Base-by-base conservation (phyloP, 2,888 invertebrate genomes). In the Synanthedon myopaeformis region DNA sequence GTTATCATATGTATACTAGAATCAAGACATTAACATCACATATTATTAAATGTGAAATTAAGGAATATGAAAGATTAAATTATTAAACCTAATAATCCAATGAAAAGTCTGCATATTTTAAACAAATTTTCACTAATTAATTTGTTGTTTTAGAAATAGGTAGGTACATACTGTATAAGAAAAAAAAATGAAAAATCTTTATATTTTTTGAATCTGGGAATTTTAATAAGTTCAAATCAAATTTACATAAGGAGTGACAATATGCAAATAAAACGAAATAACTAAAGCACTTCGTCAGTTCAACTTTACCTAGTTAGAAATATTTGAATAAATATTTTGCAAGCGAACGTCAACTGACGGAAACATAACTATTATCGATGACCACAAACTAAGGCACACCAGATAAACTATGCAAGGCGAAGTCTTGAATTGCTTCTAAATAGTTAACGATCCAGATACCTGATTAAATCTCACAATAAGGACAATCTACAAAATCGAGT, bases 401-500 rank as follows among this genome's bases (percentile, higher is more conserved):
- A 59, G 65, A 72, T 71, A 76, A 72, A 69, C 67, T 67, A 70
- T 65, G 73, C 72, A 69, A 66, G 60, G 60, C 69, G 66, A 70
- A 65, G 67, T 67, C 72, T 77, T 67, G 71, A 77, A 81, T 76
- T 74, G 73, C 70, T 69, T 71, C 72, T 70, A 72, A 74, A 72
- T 68, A 74, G 70, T 74, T 72, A 69, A 71, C 67, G 67, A 76
- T 76, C 72, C 63, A 66, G 67, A 35, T 35, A 71, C 67, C 64
- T 59, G 70, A 76, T 74, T 68, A 59, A 65, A 74, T 74, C 71
- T 61, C 64, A 64, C 63, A 62, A 67, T 64, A 67, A 65, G 68
- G 74, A 74, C 76, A 72, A 60, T 56, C 56, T 70, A 61, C 64
- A 55, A 58, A 64, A 71, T 70, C 69, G 56, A 68, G 61, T 67